Base-by-base conservation (phyloP, 2,113 vertebrate genomes). In the Ivindomyrus marchei region DNA sequence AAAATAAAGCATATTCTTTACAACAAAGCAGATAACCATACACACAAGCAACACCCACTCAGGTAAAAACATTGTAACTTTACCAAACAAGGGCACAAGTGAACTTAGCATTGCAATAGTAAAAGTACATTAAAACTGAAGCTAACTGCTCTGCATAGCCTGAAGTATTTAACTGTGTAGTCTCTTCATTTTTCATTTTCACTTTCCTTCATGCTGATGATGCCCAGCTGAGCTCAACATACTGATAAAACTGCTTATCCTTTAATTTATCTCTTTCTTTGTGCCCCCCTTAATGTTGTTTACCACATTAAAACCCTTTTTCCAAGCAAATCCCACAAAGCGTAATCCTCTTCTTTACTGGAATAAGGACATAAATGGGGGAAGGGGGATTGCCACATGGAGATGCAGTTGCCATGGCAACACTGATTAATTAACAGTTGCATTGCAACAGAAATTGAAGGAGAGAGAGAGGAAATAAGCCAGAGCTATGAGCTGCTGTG, bases 221-320 rank as follows among this genome's bases (percentile, higher is more conserved):
- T 50, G 52, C 90, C 91, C 90, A 77, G 86, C 88, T 91, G 90
- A 88, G 89, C 85, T 10, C 47, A 58, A 24, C 42, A 53, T 53
- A 10, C 31, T 9, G 47, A 90, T 90, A 91, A 85, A 90, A 62
- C 91, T 89, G 88, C 92, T 94, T 91, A 93, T 93, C 91, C 92
- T 92, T 53, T 91, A 91, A 93, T 92, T 94, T 93, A 93, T 94
- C 92, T 91, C 87, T 89, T 90, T 62, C 88, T 89, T 89, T 91
- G 92, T 88, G 89, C 91, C 24, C 66, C 47, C 85, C 88, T 90
- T 91, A 92, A 90, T 90, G 91, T 90, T 70, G 89, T 90, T 92
- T 90, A 93, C 93, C 90, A 92, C 89, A 89, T 92, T 93, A 92
- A 92, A 93, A 90, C 88, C 88, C 88, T 92, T 93, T 90, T 62